These are phyloP conservation scores for Empidonax alnorum DNA, from an alignment of 2,113 vertebrate species.

Conservation along the genomic window DNA sequence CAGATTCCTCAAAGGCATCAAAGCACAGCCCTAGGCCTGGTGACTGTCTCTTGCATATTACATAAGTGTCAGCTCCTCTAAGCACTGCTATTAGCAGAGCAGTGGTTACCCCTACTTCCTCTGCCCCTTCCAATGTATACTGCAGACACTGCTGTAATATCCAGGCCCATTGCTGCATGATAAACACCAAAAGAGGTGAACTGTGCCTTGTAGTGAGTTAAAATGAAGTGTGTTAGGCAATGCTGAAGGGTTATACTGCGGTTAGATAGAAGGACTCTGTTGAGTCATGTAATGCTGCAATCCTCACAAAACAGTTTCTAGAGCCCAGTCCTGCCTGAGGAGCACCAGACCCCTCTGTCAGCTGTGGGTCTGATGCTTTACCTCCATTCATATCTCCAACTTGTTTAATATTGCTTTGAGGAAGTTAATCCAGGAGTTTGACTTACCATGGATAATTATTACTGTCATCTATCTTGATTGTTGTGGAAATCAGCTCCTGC, in stretches of 20 bases:
- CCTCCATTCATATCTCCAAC: background rate
- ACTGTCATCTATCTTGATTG: background rate
- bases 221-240: background rate
- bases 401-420: background rate
- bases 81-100: background rate
- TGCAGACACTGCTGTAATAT: background rate
- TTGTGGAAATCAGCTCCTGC: background rate
- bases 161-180: background rate
- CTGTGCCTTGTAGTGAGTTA: accelerated
- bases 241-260: background rate
- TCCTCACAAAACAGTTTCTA: background rate
- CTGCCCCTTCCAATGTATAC: background rate
- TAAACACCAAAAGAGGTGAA: background rate
- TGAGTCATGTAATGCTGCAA: background rate
- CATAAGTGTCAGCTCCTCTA: background rate
- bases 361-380: background rate
- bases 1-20: background rate
- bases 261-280: background rate
- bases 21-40: background rate
- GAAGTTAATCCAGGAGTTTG: background rate
- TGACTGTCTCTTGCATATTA: background rate
- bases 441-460: background rate
- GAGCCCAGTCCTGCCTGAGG: background rate
- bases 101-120: background rate
- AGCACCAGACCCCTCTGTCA: background rate